These are phyloP conservation scores for Capricornis sumatraensis DNA, from an alignment of 2,113 vertebrate genomes.

Conservation along the genomic window DNA sequence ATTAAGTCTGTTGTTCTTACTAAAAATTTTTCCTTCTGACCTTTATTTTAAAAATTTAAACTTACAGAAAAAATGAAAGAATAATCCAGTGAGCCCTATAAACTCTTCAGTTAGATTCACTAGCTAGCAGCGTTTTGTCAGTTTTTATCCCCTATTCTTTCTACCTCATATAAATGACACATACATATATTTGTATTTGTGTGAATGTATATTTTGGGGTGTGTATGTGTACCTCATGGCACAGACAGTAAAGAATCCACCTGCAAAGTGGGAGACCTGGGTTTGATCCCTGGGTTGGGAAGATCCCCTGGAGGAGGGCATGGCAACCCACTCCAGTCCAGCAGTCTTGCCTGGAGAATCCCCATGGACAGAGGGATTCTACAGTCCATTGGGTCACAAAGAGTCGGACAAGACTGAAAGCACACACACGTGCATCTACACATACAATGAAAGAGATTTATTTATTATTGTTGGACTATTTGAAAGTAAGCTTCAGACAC, in stretches of 20 bases:
- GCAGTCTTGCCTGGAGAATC: background rate
- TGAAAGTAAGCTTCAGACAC: background rate
- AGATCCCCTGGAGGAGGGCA: background rate
- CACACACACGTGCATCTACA: background rate
- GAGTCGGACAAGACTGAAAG: background rate
- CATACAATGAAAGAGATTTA: background rate
- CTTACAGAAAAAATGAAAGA: background rate
- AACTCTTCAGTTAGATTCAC: background rate
- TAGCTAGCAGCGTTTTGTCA: background rate
- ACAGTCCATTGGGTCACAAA: background rate
- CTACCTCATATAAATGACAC: background rate
- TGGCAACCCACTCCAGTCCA: background rate
- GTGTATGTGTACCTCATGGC: background rate
- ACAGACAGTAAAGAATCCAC: background rate
- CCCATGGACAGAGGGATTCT: background rate
- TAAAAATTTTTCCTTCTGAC: background rate
- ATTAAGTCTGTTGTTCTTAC: background rate
- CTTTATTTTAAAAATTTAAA: background rate
- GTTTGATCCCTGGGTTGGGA: background rate
- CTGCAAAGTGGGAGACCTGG: background rate
- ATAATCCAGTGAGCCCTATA: background rate
- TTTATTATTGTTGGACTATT: background rate
- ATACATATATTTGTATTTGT: background rate
- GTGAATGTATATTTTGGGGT: background rate
- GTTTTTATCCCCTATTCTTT: background rate